phyloP scores from a whole-genome alignment of 2,888 invertebrate species.

The Mallateleia sp. region DNA sequence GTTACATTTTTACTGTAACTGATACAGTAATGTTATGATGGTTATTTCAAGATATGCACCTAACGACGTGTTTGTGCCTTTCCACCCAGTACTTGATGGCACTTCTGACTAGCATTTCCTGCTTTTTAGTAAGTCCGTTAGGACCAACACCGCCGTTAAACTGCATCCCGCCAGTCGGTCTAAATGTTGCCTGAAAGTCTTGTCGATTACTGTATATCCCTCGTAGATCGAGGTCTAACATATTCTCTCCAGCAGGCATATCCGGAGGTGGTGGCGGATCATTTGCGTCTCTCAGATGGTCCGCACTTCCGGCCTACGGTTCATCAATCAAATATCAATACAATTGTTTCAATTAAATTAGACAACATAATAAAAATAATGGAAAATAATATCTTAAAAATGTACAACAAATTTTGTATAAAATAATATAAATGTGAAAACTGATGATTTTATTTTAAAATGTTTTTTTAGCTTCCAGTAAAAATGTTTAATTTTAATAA shows the following conservation, averaged over 20 bases:
- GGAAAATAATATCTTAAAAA: too few species aligned
- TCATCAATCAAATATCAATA: too few species aligned
- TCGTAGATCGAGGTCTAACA: slow-evolving; percentile 92
- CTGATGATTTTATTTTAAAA: too few species aligned
- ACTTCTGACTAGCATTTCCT: slow-evolving; percentile 95
- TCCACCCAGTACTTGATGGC: slow-evolving; percentile 98
- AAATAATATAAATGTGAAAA: too few species aligned
- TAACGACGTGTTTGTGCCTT: slow-evolving; percentile 96
- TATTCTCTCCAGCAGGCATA: slow-evolving; percentile 83
- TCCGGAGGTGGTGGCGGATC: slow-evolving; percentile 71
- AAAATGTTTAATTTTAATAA: too few species aligned
- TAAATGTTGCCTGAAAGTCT: slow-evolving; percentile 94
- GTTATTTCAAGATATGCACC: slow-evolving; percentile 90
- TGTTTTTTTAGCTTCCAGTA: too few species aligned
- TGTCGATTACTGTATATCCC: slow-evolving; percentile 94
- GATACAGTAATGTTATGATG: too few species aligned
- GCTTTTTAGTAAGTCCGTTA: slow-evolving; percentile 95
- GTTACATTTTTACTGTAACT: too few species aligned
- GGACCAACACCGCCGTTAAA: slow-evolving; percentile 91
- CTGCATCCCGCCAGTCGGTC: slow-evolving; percentile 90
- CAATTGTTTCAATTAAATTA: too few species aligned
- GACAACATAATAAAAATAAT: neutral
- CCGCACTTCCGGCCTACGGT: slow-evolving; percentile 88
- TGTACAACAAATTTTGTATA: too few species aligned
- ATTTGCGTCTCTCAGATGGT: slow-evolving; percentile 83